Evolutionary conservation across 2,797 vertebrate genomes (phyloP), one percentile per base, ranked within the genome.

Genomic region (Danio tinwini): DNA sequence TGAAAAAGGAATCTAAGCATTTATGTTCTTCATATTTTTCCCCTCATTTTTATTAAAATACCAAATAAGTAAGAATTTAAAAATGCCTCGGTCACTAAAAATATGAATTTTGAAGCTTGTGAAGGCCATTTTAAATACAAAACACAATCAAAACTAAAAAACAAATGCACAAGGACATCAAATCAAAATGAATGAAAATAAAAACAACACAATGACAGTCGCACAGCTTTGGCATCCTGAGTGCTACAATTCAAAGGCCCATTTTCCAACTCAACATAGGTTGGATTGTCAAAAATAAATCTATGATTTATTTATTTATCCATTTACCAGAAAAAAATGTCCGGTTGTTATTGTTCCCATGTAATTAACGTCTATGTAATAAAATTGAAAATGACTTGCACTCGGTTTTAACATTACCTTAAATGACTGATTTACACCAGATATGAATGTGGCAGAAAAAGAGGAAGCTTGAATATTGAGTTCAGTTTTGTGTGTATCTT

Each of bases 191-290:
- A 11, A 40, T 67, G n/a, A 47, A 13, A 47, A 55, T 49, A 39
- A 70, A 55, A 63, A 21, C 39, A 70, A 65, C 13, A 39, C 12
- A 65, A 55, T 29, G 55, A 12, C 10, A 68, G 21, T 44, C 17
- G n/a, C n/a, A 49, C 64, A 68, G 13, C 12, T 62, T 70, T 45
- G 14, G 37, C 7, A 69, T 69, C 62, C 50, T 78, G 65, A 69
- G 55, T 50, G 14, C 5, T 56, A 29, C 3, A 3, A 29, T 75
- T 63, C 29, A 73, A 75, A 75, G 8, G 13, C 45, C n/a, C 8
- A 58, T 59, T 50, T 40, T 14, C 56, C 11, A 47, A 56, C 5
- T 21, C 53, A 58, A 52, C 63, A 21, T 49, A n/a, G 13, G 29
- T 40, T 40, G 50, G 21, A 58, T 12, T 1, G 6, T 65, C 2